Evolutionary conservation across 2,888 invertebrate genomes (phyloP).

Genomic region (Nudaria mundana): DNA sequence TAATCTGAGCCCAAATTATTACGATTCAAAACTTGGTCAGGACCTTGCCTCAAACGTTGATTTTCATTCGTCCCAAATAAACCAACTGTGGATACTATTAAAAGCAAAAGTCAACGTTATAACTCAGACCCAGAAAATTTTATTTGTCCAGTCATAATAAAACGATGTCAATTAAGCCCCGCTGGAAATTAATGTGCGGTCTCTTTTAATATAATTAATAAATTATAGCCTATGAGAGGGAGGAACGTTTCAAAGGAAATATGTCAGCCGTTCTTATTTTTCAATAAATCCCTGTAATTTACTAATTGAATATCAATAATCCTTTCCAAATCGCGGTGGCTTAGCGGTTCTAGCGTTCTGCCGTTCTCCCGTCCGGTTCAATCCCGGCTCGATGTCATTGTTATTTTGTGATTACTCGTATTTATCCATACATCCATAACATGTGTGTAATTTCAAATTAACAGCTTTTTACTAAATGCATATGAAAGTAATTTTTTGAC

Average conservation of each 20-base stretch:
- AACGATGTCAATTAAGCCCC: slow-evolving; percentile 71
- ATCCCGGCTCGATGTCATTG: no score
- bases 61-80: slow-evolving; percentile 58
- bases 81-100: slow-evolving; percentile 67
- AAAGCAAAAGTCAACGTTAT: slow-evolving; percentile 67
- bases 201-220: slow-evolving; percentile 35
- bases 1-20: slow-evolving; percentile 82
- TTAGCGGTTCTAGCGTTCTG: no score
- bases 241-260: slow-evolving; percentile 11
- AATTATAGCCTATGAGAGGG: slow-evolving; percentile 16
- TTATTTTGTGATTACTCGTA: no score
- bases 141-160: slow-evolving; percentile 71
- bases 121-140: slow-evolving; percentile 64
- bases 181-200: slow-evolving; percentile 58
- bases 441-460: no score
- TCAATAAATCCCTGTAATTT: slow-evolving; percentile 7
- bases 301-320: slow-evolving; percentile 12
- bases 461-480: no score
- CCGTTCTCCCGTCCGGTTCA: no score
- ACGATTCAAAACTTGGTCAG: slow-evolving; percentile 80
- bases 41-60: slow-evolving; percentile 57
- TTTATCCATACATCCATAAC: no score
- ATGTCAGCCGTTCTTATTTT: slow-evolving; percentile 3
- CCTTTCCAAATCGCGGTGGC: no score
- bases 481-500: no score